phyloP scores from a whole-genome alignment of 2,797 vertebrate genomes.

The Masticophis lateralis region DNA sequence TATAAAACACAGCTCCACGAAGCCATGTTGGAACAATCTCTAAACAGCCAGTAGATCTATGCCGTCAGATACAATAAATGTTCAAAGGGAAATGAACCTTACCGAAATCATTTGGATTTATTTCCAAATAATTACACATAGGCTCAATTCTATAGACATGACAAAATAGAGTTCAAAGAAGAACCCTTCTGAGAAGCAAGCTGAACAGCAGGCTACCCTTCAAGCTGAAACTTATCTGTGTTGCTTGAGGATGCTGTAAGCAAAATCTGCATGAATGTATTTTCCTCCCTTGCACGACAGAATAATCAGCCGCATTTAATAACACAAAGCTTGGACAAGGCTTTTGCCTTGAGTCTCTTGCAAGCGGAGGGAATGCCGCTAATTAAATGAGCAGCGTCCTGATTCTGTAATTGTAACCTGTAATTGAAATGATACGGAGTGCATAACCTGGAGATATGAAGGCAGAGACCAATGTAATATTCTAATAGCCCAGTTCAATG shows the following conservation, averaged over 20 bases:
- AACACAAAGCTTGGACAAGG: background rate
- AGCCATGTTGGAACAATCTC: background rate
- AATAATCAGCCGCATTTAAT: background rate
- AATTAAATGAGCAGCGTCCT: background rate
- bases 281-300: background rate
- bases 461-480: background rate
- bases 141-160: background rate
- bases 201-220: background rate
- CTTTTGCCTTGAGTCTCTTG: background rate
- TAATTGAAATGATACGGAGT: background rate
- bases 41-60: background rate
- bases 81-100: background rate
- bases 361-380: background rate
- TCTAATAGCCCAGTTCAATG: background rate
- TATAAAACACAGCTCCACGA: background rate
- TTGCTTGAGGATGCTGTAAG: background rate
- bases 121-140: background rate
- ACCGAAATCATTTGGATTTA: background rate
- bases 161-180: background rate
- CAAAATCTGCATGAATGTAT: background rate
- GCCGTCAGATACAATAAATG: background rate
- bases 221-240: background rate
- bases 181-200: background rate
- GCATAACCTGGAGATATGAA: too few relatives aligned
- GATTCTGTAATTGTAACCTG: background rate